Conservation (phyloP, 2,797 vertebrate species). For the Octomys mimax region DNA sequence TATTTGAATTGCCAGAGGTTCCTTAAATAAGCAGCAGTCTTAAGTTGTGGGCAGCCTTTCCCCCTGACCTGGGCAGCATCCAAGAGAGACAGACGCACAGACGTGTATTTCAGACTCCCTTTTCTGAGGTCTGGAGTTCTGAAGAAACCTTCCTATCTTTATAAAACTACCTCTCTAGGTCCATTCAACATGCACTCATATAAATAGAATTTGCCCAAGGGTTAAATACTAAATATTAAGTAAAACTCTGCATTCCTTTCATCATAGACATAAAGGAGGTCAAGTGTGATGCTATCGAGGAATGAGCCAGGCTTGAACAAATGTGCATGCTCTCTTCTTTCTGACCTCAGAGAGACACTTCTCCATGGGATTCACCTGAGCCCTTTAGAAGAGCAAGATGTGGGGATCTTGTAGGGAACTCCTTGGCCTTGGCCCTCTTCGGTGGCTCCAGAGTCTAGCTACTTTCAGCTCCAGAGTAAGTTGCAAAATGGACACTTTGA, state of each 20-base stretch:
- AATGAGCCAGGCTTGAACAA: background rate
- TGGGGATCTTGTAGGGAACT: background rate
- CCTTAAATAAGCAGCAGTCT: slow-evolving; percentile 22
- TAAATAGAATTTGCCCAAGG: background rate
- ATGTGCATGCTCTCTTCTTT: background rate
- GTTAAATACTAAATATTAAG: background rate
- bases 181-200: background rate
- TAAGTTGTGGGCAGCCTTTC: background rate
- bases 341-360: background rate
- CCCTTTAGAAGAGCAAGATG: background rate
- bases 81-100: background rate
- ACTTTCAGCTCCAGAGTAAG: slow-evolving; percentile 10
- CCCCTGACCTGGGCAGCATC: background rate
- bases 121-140: background rate
- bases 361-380: background rate
- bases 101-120: background rate
- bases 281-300: background rate
- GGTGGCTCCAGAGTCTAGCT: background rate
- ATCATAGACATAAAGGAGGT: background rate
- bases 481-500: background rate
- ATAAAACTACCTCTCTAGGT: background rate
- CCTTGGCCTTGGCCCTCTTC: background rate
- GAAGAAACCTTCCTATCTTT: background rate
- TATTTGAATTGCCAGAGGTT: slow-evolving; percentile 75
- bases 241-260: background rate